Evolutionary conservation across 2,113 vertebrate species (phyloP).

Genomic region (Macrotus californicus): DNA sequence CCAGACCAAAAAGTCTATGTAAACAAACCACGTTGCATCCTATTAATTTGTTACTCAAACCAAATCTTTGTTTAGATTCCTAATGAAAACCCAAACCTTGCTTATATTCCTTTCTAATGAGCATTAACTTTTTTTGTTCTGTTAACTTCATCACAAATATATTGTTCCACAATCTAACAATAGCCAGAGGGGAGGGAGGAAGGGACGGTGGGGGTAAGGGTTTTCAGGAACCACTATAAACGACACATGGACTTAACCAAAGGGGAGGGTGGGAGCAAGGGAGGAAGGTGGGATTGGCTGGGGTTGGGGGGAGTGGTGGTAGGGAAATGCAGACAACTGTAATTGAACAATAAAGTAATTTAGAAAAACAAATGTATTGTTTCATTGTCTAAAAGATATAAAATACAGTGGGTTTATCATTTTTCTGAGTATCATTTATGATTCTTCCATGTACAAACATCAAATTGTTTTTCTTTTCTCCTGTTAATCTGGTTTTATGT

Average conservation of each 20-base stretch:
- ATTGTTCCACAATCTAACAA: no score
- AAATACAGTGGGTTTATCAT: neutral
- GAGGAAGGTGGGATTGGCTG: no score
- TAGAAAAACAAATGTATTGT: neutral
- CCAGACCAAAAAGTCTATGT: neutral
- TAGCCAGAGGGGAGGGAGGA: no score
- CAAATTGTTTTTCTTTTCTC: neutral
- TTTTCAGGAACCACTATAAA: no score
- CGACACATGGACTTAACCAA: no score
- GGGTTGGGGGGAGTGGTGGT: no score
- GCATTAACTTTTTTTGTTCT: neutral
- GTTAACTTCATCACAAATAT: neutral
- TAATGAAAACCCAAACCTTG: neutral
- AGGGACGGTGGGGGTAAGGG: no score
- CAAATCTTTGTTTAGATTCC: neutral
- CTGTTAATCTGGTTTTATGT: neutral
- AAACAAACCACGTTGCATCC: neutral
- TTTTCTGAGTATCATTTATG: neutral
- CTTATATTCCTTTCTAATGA: neutral
- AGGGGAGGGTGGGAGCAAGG: no score
- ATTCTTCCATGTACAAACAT: neutral
- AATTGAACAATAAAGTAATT: no score
- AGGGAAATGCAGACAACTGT: no score
- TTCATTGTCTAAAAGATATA: neutral
- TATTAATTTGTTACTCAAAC: neutral